Conservation (phyloP, 30 jellyfish, hydroid and myxozoan species). For the Aurelia aurita region DNA sequence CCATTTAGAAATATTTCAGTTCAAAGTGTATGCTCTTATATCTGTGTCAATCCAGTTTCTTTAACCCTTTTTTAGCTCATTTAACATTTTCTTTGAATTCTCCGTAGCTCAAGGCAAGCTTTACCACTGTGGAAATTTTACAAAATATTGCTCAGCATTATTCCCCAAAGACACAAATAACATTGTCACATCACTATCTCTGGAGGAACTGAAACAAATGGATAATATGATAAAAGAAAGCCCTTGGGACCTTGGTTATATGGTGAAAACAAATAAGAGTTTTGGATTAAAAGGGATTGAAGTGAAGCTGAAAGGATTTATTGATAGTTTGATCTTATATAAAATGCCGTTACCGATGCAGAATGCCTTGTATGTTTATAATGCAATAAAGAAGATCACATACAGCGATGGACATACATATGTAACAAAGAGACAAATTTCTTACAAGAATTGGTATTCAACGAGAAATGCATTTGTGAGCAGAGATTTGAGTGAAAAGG, state of each 20-base stretch:
- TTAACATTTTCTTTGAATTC: too few relatives aligned
- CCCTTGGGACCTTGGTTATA: constrained; percentile 39
- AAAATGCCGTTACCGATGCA: constrained; percentile 30
- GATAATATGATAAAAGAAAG: background rate
- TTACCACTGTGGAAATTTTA: background rate
- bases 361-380: constrained; percentile 33
- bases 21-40: too few relatives aligned
- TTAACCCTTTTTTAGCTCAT: too few relatives aligned
- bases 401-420: constrained; percentile 29
- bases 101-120: constrained; percentile 31
- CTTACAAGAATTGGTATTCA: background rate
- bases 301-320: constrained; percentile 40
- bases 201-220: background rate
- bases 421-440: background rate
- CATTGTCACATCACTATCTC: background rate
- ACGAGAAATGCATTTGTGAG: constrained; percentile 1
- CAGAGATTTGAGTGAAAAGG: background rate
- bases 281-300: constrained; percentile 18
- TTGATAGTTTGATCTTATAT: constrained; percentile 8
- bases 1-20: too few relatives aligned
- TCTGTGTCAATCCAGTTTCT: too few relatives aligned
- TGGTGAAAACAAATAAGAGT: background rate
- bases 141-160: constrained; percentile 34
- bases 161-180: background rate
- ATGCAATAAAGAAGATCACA: constrained; percentile 22